phyloP scores from a whole-genome alignment of 1,140 invertebrate species.

The Drosophila parabipectinata region DNA sequence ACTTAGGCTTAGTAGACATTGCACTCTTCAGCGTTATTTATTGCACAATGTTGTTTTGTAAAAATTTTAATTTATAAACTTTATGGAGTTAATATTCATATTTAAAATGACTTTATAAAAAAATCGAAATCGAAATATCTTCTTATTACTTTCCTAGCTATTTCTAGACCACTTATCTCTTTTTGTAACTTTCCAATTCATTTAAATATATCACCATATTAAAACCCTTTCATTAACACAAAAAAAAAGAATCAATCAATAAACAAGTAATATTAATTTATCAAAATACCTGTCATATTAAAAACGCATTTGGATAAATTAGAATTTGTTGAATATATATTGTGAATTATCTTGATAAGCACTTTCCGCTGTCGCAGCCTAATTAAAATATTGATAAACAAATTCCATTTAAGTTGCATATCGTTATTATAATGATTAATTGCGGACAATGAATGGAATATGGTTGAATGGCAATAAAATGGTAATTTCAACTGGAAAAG shows the following conservation, averaged over 20 bases:
- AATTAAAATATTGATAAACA: slow-evolving; percentile 65
- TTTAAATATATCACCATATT: neutral
- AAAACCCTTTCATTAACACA: slow-evolving; percentile 7
- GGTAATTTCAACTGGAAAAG: slow-evolving; percentile 16
- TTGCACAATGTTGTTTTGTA: neutral
- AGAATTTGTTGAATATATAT: slow-evolving; percentile 38
- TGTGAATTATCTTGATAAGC: slow-evolving; percentile 42
- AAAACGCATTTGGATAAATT: slow-evolving; percentile 41
- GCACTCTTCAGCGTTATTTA: slow-evolving; percentile 16
- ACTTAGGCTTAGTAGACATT: neutral
- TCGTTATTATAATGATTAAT: slow-evolving; percentile 37
- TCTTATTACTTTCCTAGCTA: too few species aligned
- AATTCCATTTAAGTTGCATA: slow-evolving; percentile 65
- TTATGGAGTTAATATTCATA: too few species aligned
- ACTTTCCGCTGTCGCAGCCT: slow-evolving; percentile 22
- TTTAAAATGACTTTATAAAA: too few species aligned
- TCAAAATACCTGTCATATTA: slow-evolving; percentile 48
- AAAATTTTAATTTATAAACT: too few species aligned
- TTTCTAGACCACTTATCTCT: too few species aligned
- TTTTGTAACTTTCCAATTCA: too few species aligned
- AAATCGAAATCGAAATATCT: too few species aligned
- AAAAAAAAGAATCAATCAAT: slow-evolving; percentile 12
- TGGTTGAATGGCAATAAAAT: slow-evolving; percentile 30
- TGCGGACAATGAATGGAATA: slow-evolving; percentile 11
- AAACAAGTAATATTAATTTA: slow-evolving; percentile 33